A percentile compares a stretch with the other conserved stretches of the same genome.
phyloP scores from a whole-genome alignment of 2,888 invertebrate genomes.

The Drosophila seclusa region DNA sequence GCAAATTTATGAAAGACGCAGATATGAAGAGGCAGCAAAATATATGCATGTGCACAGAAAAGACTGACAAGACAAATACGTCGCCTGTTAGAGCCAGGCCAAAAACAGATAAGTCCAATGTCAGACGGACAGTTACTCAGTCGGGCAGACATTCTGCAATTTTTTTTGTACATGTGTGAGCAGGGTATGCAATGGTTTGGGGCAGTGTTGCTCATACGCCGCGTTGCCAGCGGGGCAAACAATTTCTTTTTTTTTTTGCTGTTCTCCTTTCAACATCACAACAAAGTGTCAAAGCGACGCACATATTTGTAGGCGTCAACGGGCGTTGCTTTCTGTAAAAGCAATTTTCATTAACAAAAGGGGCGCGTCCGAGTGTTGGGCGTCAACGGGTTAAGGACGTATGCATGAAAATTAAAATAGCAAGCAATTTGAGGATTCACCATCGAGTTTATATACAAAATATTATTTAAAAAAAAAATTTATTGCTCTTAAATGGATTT shows the following conservation, averaged over 20 bases:
- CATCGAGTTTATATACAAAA: constrained; percentile 3
- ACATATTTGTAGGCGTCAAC: constrained; percentile 72
- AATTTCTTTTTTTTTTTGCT: constrained; percentile 16
- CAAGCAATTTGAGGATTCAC: constrained; percentile 38
- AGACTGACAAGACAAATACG: constrained; percentile 44
- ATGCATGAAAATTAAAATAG: constrained; percentile 54
- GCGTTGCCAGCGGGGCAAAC: constrained; percentile 40
- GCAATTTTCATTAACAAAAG: constrained; percentile 73
- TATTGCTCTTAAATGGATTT: constrained; percentile 31
- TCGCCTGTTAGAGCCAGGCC: constrained; percentile 23
- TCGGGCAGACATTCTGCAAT: constrained; percentile 18
- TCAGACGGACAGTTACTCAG: constrained; percentile 43
- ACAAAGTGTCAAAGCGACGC: constrained; percentile 62
- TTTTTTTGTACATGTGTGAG: constrained; percentile 36
- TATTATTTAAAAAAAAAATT: constrained; percentile 16
- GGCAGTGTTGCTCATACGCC: constrained; percentile 64
- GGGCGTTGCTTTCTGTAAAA: constrained; percentile 60
- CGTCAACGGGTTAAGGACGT: constrained; percentile 57
- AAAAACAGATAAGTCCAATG: constrained; percentile 47
- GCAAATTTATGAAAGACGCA: constrained; percentile 15
- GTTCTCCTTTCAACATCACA: constrained; percentile 31
- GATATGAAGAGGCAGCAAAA: constrained; percentile 1
- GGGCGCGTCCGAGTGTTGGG: constrained; percentile 42
- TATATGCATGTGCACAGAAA: constrained; percentile 9
- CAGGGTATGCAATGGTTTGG: constrained; percentile 25